Evolutionary conservation across 2,888 invertebrate species (phyloP), one percentile per base, ranked within the genome.

Genomic region (Chloroclysta siterata): DNA sequence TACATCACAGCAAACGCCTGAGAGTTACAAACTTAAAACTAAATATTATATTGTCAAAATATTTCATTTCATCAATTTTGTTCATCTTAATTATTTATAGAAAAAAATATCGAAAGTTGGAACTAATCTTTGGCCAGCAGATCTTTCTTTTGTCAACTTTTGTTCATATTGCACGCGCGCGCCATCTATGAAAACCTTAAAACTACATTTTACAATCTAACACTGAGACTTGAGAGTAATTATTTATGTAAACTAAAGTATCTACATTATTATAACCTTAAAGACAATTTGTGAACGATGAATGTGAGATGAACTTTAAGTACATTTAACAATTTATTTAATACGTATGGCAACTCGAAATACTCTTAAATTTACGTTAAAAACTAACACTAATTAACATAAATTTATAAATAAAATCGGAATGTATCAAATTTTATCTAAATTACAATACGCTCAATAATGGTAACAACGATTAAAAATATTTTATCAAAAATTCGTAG

Each of bases 1-100:
- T 89, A 91, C 89, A 92, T 92, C 92, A 92, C 92, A 92, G 91
- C 91, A 81, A 84, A 83, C 80, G 90, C 89, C 88, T 88, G 92
- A 91, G 90, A 90, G 89, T 87, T 85, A 74, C 75, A 77, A 88
- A 89, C 88, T 89, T 90, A 71, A 71, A 72, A 72, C 71, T 74
- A 75, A 71, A 72, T 72, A 67, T 74, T 77, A 83, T 79, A 82
- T 81, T 86, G 83, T 88, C 85, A 82, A 85, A 82, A 82, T 77
- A 75, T 75, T 71, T 72, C 69, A 71, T 74, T 76, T 76, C 70
- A 65, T 73, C 76, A 72, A 70, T 72, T 69, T 72, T 73, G 68
- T 75, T 72, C 69, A 68, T 68, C 76, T 78, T 74, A 36, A 71
- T 61, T 70, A 69, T 66, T 22, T 73, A 77, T 73, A 72, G 33